Conservation (phyloP, 2,888 invertebrate genomes). For the Cinara cedri region DNA sequence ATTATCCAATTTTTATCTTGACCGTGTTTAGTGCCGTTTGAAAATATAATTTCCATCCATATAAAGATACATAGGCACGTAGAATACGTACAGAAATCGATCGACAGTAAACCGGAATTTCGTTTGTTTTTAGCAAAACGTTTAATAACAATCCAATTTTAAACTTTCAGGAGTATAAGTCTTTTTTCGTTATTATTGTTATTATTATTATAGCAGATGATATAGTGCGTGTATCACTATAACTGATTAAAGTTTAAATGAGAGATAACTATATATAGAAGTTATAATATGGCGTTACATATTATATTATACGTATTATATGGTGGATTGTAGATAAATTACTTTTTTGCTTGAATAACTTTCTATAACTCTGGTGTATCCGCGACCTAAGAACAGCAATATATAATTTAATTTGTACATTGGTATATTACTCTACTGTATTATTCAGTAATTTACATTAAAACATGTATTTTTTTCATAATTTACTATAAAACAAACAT, state of each 20-base stretch:
- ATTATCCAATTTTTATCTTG: slow-evolving; percentile 5
- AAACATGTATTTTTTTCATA: no score
- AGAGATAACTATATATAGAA: slow-evolving; percentile 7
- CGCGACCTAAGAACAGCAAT: slow-evolving; percentile 23
- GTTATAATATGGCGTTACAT: not conserved
- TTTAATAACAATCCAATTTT: slow-evolving; percentile 29
- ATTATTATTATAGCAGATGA: slow-evolving; percentile 10
- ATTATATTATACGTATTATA: no score
- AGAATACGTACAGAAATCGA: not conserved
- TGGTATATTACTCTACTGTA: no score
- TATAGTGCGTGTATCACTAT: not conserved
- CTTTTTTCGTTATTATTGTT: slow-evolving; percentile 11
- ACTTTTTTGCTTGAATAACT: slow-evolving; percentile 44
- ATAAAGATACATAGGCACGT: no score
- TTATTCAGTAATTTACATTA: no score
- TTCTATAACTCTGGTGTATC: not conserved
- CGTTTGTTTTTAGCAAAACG: not conserved
- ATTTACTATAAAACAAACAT: no score
- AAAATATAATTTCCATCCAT: not conserved
- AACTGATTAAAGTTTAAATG: slow-evolving; percentile 49
- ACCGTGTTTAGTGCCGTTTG: not conserved
- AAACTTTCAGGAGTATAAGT: not conserved
- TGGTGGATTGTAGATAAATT: slow-evolving; percentile 41
- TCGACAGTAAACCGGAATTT: not conserved
- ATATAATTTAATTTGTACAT: no score